These are phyloP conservation scores for Brachionichthys hirsutus DNA, from an alignment of 2,113 vertebrate species.

Conservation along the genomic window DNA sequence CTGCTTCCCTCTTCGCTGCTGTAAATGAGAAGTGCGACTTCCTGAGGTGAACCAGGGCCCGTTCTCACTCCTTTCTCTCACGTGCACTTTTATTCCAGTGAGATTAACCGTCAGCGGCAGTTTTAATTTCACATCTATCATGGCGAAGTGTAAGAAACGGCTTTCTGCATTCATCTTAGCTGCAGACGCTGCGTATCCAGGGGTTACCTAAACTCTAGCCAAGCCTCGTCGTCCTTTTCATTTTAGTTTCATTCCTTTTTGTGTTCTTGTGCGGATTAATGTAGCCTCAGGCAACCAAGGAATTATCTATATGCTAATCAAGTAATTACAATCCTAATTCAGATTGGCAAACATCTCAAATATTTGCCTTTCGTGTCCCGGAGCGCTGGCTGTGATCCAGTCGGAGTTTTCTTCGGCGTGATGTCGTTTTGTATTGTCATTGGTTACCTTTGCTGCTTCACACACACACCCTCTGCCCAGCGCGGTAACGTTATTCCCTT, in stretches of 20 bases:
- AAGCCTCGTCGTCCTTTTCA: conserved; percentile 9
- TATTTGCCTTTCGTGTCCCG: conserved; percentile 1
- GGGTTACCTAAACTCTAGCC: conserved; percentile 42
- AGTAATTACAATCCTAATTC: conserved; percentile 4
- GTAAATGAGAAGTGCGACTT: conserved; percentile 57
- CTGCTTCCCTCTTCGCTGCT: conserved; percentile 54
- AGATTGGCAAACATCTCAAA: background rate
- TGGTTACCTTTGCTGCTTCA: too few species aligned
- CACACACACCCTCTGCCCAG: too few species aligned
- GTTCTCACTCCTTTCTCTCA: conserved; percentile 25
- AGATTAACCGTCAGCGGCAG: background rate
- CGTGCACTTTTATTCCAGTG: conserved; percentile 11
- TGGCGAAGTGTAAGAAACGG: conserved; percentile 12
- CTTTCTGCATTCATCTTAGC: conserved; percentile 22
- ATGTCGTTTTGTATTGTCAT: conserved; percentile 13
- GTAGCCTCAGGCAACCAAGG: background rate
- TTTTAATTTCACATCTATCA: conserved; percentile 15
- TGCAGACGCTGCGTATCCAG: conserved; percentile 27
- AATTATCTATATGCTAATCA: conserved; percentile 1
- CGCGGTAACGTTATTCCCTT: too few species aligned
- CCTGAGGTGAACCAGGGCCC: conserved; percentile 36
- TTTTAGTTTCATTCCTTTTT: background rate
- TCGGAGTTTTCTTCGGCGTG: conserved; percentile 6
- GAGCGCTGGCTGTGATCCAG: conserved; percentile 28
- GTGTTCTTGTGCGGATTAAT: conserved; percentile 1